Conservation (phyloP, 2,888 invertebrate genomes). For the Tridacna crocea region DNA sequence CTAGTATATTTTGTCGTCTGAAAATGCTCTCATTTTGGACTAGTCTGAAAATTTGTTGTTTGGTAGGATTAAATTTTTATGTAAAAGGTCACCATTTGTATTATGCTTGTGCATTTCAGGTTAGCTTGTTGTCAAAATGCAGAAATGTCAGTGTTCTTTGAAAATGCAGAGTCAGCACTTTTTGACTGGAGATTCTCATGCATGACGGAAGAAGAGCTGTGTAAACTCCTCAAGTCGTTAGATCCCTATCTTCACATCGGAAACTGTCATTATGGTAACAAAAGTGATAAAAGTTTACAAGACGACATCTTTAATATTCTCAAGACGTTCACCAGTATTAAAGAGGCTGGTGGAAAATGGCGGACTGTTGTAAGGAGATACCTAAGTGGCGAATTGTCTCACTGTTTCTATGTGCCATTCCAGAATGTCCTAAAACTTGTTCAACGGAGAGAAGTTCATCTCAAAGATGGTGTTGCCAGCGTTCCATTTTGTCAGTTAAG, state of each 20-base stretch:
- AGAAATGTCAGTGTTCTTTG: conserved; percentile 67
- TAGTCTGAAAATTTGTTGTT: no score
- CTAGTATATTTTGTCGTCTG: no score
- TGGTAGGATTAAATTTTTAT: no score
- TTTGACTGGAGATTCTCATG: conserved; percentile 74
- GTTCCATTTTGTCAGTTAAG: conserved; percentile 85
- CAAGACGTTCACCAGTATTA: conserved; percentile 43
- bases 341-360: conserved; percentile 51
- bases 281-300: neutral
- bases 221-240: conserved; percentile 56
- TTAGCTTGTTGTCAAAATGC: conserved; percentile 65
- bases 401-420: conserved; percentile 86
- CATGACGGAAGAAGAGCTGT: conserved; percentile 73
- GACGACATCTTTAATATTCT: conserved; percentile 20
- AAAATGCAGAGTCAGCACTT: conserved; percentile 71
- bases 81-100: no score
- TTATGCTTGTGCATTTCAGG: conserved; percentile 49
- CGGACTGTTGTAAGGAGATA: conserved; percentile 61
- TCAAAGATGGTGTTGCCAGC: conserved; percentile 86
- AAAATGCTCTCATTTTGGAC: no score
- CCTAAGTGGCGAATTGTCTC: conserved; percentile 52
- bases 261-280: neutral
- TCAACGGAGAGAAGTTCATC: conserved; percentile 85
- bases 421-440: conserved; percentile 86
- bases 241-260: conserved; percentile 22